phyloP scores from a whole-genome alignment of 2,797 vertebrate species.

The Acanthopagrus latus region DNA sequence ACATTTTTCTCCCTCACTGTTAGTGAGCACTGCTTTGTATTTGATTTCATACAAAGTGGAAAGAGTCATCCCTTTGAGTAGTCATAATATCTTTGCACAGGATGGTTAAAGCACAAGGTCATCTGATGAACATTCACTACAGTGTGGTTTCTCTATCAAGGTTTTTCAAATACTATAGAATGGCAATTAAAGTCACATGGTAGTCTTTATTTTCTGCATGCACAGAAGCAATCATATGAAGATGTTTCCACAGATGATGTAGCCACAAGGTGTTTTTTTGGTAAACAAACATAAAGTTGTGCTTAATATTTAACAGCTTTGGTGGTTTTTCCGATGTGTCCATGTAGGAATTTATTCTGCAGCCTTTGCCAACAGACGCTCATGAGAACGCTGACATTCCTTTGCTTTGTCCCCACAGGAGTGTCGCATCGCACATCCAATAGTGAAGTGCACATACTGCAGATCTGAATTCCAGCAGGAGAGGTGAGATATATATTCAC shows the following conservation, averaged over 20 bases:
- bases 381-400: conserved; percentile 4
- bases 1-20: neutral
- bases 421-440: conserved; percentile 97
- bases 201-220: neutral
- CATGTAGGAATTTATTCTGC: neutral
- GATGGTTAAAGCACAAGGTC: neutral
- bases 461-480: conserved; percentile 99
- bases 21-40: neutral
- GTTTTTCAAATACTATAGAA: neutral
- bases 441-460: conserved; percentile 98
- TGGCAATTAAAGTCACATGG: neutral
- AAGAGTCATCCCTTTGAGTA: neutral
- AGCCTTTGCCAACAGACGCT: neutral
- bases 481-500: conserved; percentile 84
- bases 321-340: neutral
- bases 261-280: neutral
- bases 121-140: neutral
- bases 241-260: neutral
- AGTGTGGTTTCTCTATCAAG: neutral
- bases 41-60: neutral
- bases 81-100: no score
- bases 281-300: neutral
- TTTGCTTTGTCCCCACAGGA: conserved; percentile 85
- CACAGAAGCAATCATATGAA: neutral
- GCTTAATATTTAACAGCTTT: no score